Conservation (phyloP, 2,888 invertebrate genomes). For the Xestia sexstrigata region DNA sequence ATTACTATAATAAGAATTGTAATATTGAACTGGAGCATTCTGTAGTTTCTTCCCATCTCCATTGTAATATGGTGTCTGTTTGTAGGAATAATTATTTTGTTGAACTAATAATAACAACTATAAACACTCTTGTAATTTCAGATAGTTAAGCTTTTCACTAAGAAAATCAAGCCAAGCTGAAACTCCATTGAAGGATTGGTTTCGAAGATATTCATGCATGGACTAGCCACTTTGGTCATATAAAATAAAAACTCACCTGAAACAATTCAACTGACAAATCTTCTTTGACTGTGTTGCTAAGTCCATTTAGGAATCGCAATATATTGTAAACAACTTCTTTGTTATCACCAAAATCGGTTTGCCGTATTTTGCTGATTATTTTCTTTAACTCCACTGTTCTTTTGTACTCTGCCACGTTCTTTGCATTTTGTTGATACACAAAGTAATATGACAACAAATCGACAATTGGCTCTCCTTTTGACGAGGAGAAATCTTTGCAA, state of each 20-base stretch:
- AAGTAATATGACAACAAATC: slow-evolving; percentile 84
- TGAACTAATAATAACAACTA: neutral
- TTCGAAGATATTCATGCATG: neutral
- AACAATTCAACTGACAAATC: slow-evolving; percentile 81
- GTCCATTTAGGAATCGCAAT: slow-evolving; percentile 78
- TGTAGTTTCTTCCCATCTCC: neutral
- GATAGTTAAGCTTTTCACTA: neutral
- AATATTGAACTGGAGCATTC: neutral
- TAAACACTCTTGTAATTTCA: neutral
- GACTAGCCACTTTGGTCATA: neutral
- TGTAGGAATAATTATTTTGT: neutral
- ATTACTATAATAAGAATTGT: neutral
- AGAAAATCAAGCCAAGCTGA: neutral
- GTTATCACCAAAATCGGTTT: slow-evolving; percentile 76
- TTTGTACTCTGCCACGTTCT: slow-evolving; percentile 83
- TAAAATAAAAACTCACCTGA: slow-evolving; percentile 73
- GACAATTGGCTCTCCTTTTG: slow-evolving; percentile 78
- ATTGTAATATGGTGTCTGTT: neutral
- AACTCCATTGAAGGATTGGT: neutral
- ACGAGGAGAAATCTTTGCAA: slow-evolving; percentile 69
- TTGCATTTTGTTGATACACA: slow-evolving; percentile 78
- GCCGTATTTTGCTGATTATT: slow-evolving; percentile 76
- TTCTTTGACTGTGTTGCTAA: slow-evolving; percentile 79
- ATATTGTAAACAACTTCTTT: slow-evolving; percentile 77
- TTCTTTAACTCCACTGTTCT: slow-evolving; percentile 80